Evolutionary conservation across 2,888 invertebrate species (phyloP).

Genomic region (Therioaphis trifolii): DNA sequence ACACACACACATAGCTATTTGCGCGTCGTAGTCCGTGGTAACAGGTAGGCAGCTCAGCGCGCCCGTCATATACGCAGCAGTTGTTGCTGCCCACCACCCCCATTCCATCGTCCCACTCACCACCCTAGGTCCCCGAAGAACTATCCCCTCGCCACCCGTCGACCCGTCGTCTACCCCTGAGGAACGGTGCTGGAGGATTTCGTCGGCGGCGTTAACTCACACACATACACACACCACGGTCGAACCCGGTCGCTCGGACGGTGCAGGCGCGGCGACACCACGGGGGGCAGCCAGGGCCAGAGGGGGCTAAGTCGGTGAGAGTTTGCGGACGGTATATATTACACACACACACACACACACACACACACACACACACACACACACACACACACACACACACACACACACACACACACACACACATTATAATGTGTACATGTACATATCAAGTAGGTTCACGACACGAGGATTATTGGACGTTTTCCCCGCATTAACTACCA

Average conservation of each 20-base stretch:
- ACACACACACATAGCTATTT: not conserved
- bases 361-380: too few species aligned
- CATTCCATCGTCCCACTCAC: not conserved
- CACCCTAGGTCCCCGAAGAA: not conserved
- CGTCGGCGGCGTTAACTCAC: not conserved
- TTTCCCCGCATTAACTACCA: slow-evolving; percentile 7
- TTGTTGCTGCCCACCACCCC: slow-evolving; percentile 40
- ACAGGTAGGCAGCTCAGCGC: slow-evolving; percentile 44
- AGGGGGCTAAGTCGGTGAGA: too few species aligned
- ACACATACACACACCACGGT: too few species aligned
- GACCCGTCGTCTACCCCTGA: not conserved
- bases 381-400: too few species aligned
- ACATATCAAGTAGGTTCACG: too few species aligned
- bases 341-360: too few species aligned
- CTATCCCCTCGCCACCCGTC: too few species aligned
- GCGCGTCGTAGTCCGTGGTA: slow-evolving; percentile 19
- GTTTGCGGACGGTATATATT: not conserved
- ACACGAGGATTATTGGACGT: slow-evolving; percentile 48
- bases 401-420: too few species aligned
- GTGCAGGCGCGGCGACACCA: not conserved
- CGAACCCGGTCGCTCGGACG: not conserved
- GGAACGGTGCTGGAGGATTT: not conserved
- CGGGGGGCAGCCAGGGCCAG: too few species aligned
- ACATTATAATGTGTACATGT: too few species aligned
- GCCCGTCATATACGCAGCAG: not conserved